phyloP scores from a whole-genome alignment of 2,797 vertebrate genomes.

The Tiaroga cobitis region DNA sequence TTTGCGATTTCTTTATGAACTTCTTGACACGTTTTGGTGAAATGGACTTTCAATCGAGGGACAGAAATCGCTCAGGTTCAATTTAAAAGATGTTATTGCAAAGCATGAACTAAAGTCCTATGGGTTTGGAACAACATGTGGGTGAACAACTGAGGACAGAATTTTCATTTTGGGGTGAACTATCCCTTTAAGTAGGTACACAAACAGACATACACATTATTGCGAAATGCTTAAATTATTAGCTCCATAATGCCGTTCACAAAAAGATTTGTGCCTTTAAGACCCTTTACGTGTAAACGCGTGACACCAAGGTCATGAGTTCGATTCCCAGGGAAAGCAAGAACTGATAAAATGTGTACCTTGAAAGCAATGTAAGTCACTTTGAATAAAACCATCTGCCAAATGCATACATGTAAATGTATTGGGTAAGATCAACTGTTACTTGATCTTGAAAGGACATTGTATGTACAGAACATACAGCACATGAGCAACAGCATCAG shows the following conservation, averaged over 20 bases:
- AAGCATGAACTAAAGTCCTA: not conserved
- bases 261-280: not conserved
- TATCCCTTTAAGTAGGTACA: not conserved
- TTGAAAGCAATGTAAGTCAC: not conserved
- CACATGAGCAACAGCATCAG: not conserved
- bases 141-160: not conserved
- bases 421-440: not conserved
- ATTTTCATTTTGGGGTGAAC: not conserved
- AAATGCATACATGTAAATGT: not conserved
- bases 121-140: not conserved
- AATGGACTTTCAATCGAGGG: too few species aligned
- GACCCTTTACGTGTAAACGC: not conserved
- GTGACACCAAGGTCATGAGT: not conserved
- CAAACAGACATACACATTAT: not conserved
- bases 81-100: not conserved
- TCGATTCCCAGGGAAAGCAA: not conserved
- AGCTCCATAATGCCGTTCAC: not conserved
- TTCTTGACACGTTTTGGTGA: too few species aligned
- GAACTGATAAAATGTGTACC: not conserved
- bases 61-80: too few species aligned
- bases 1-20: not conserved
- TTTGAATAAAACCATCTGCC: not conserved
- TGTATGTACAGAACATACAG: not conserved
- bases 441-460: not conserved
- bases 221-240: not conserved